Percentiles rank a stretch among this genome's conserved stretches.
These are phyloP conservation scores for Chaenodraco wilsoni DNA, from an alignment of 2,797 vertebrate species.

Conservation along the genomic window DNA sequence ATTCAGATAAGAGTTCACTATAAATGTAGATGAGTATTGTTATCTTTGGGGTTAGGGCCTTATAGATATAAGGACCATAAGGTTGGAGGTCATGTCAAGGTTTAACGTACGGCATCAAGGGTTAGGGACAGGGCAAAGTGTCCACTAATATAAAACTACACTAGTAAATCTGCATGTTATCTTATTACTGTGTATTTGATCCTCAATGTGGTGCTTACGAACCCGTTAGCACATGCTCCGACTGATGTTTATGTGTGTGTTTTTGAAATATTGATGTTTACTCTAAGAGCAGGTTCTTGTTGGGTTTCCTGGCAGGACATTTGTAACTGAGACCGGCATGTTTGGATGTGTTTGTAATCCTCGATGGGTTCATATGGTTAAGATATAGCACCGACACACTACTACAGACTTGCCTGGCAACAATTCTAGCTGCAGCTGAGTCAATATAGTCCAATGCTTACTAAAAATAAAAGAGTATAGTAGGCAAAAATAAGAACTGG, in stretches of 20 bases:
- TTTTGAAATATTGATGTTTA: conserved; percentile 36
- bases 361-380: conserved; percentile 48
- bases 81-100: conserved; percentile 2
- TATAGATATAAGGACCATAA: conserved; percentile 2
- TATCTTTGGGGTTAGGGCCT: conserved; percentile 5
- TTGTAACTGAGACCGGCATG: conserved; percentile 71
- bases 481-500: not conserved
- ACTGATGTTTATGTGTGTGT: conserved; percentile 55
- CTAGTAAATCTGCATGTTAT: conserved; percentile 1
- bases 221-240: conserved; percentile 36
- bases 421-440: conserved; percentile 1
- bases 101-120: not conserved
- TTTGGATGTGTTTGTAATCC: conserved; percentile 63
- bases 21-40: not conserved
- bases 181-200: conserved; percentile 40
- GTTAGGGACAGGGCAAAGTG: not conserved
- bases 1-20: not conserved
- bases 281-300: conserved; percentile 25
- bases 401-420: conserved; percentile 20
- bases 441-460: not conserved
- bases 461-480: conserved; percentile 33
- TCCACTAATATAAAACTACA: not conserved
- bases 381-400: conserved; percentile 50
- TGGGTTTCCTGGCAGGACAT: conserved; percentile 74
- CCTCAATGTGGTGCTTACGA: conserved; percentile 6